A percentile compares a stretch with the other conserved stretches of the same genome.
Conservation (phyloP, 35 echinoderm and acorn worm genomes). For the Hemicentrotus pulcherrimus region DNA sequence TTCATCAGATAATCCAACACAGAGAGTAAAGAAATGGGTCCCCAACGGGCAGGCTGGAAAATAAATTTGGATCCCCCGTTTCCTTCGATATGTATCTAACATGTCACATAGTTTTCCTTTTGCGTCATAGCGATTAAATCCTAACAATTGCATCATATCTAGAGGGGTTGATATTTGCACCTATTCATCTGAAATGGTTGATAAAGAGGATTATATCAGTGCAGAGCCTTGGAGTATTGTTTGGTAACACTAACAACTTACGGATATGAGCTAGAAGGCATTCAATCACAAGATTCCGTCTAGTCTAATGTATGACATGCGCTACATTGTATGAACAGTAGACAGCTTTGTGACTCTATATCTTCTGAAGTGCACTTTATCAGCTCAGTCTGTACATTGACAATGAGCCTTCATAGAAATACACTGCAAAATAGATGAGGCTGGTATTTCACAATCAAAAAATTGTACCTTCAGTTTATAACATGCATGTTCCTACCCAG, state of each 20-base stretch:
- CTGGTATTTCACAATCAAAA: background rate
- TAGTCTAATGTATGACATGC: background rate
- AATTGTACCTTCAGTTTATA: background rate
- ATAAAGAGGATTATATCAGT: background rate
- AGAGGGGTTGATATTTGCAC: background rate
- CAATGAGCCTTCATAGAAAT: background rate
- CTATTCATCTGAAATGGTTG: background rate
- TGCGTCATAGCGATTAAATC: conserved; percentile 16
- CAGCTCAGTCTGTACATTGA: background rate
- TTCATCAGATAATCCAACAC: conserved; percentile 5
- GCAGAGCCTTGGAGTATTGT: background rate
- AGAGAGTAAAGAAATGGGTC: background rate
- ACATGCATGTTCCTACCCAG: background rate
- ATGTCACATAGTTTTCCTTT: conserved; percentile 11
- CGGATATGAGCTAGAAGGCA: background rate
- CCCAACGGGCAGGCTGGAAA: background rate
- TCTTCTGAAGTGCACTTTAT: background rate
- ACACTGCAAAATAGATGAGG: background rate
- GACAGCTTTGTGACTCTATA: background rate
- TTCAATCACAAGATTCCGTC: background rate
- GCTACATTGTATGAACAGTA: background rate
- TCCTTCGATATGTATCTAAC: background rate
- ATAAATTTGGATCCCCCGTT: background rate
- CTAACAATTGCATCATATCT: background rate
- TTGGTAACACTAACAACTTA: conserved; percentile 18